A percentile compares a stretch with the other conserved stretches of the same genome.
Conservation (phyloP, 2,113 vertebrate genomes). For the Cryptotis parvus region DNA sequence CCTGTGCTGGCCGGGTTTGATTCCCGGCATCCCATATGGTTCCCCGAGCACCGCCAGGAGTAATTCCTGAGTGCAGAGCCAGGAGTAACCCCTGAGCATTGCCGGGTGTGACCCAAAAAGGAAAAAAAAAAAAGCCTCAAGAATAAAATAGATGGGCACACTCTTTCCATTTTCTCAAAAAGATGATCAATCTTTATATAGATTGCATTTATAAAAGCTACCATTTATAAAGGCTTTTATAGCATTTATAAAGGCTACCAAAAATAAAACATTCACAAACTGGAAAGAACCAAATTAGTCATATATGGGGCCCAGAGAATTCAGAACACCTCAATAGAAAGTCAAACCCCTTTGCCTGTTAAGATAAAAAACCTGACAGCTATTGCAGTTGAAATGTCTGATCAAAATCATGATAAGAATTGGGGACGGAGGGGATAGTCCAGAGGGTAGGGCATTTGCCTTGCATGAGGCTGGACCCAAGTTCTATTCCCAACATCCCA, state of each 20-base stretch:
- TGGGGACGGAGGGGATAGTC: too few relatives aligned
- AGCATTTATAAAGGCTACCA: constrained; percentile 11
- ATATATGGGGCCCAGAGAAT: background rate
- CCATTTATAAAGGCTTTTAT: constrained; percentile 14
- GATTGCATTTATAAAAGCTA: constrained; percentile 12
- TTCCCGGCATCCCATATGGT: too few relatives aligned
- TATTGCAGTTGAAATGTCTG: background rate
- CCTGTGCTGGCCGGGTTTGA: too few relatives aligned
- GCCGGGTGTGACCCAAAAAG: too few relatives aligned
- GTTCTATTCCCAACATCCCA: too few relatives aligned
- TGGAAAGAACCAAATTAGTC: constrained; percentile 33
- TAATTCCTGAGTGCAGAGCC: too few relatives aligned
- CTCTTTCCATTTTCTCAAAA: background rate
- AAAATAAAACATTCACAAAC: background rate
- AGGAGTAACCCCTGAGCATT: too few relatives aligned
- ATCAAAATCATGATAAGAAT: background rate
- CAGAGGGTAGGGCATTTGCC: too few relatives aligned
- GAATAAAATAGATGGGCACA: background rate
- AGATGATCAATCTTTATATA: constrained; percentile 5
- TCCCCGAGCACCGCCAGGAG: too few relatives aligned
- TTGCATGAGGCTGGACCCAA: too few relatives aligned
- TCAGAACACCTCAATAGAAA: constrained; percentile 5
- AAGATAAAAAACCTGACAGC: background rate
- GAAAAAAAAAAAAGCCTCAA: background rate
- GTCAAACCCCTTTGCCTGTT: background rate